Evolutionary conservation across 1,140 invertebrate species (phyloP).

Genomic region (Drosophila pseudoananassae): DNA sequence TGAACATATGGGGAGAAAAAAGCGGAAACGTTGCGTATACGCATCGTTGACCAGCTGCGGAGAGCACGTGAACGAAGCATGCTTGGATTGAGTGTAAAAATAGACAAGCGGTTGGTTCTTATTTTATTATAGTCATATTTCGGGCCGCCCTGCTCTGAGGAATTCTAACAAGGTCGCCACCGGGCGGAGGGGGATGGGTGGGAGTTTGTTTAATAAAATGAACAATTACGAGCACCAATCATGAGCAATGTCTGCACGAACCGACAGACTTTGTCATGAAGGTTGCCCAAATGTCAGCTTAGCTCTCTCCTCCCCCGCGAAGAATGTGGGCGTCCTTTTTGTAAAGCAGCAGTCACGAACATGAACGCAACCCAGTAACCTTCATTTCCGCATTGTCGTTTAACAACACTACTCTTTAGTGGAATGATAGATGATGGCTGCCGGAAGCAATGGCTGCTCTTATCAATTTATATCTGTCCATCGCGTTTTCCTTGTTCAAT

Average conservation of each 20-base stretch:
- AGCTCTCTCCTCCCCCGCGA: constrained; percentile 24
- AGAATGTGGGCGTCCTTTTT: constrained; percentile 24
- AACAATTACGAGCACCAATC: constrained; percentile 45
- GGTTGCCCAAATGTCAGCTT: constrained; percentile 59
- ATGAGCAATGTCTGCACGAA: constrained; percentile 35
- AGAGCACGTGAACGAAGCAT: constrained; percentile 70
- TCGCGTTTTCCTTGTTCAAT: not conserved
- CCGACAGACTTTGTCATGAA: constrained; percentile 32
- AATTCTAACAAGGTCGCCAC: constrained; percentile 38
- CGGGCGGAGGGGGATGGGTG: not conserved
- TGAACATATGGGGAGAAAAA: not conserved
- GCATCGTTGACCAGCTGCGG: constrained; percentile 33
- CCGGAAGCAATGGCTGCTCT: constrained; percentile 1
- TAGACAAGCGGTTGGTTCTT: constrained; percentile 32
- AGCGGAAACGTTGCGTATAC: constrained; percentile 57
- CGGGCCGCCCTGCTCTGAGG: not conserved
- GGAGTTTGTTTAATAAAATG: constrained; percentile 50
- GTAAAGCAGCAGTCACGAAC: constrained; percentile 39
- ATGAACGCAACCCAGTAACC: constrained; percentile 5
- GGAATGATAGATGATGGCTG: constrained; percentile 14
- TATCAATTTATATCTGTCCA: constrained; percentile 18
- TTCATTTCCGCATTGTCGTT: constrained; percentile 42
- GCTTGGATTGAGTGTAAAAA: constrained; percentile 44
- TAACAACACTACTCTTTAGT: constrained; percentile 7
- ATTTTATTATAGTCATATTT: constrained; percentile 6